These are phyloP conservation scores for Enoplolaimus lenunculus DNA, from an alignment of 2,888 invertebrate genomes.

Conservation along the genomic window DNA sequence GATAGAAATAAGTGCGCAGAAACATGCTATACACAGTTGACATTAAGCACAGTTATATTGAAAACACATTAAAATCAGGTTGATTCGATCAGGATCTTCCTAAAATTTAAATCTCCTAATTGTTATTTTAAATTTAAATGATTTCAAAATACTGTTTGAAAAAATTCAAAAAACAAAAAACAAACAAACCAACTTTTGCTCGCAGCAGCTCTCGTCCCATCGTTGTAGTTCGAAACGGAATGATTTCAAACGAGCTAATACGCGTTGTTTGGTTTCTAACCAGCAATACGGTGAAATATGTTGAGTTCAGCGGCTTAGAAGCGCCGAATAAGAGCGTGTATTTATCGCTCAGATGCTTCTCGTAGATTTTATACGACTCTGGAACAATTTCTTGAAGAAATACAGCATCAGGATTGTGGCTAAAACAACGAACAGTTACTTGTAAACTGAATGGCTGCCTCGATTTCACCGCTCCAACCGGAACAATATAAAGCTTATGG, in stretches of 20 bases:
- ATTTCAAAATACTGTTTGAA: too few relatives aligned
- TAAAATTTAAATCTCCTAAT: too few relatives aligned
- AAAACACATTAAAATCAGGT: too few relatives aligned
- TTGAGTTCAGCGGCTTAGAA: conserved; percentile 26
- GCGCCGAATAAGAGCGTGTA: conserved; percentile 43
- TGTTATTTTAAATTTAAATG: too few relatives aligned
- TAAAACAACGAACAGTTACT: conserved; percentile 32
- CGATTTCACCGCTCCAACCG: too few relatives aligned
- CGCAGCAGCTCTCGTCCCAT: conserved; percentile 49
- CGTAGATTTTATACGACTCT: conserved; percentile 43
- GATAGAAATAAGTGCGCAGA: too few relatives aligned
- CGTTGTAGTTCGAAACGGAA: conserved; percentile 43
- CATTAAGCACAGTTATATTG: too few relatives aligned
- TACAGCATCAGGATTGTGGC: conserved; percentile 49
- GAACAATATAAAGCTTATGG: too few relatives aligned
- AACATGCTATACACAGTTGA: too few relatives aligned
- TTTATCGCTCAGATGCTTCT: conserved; percentile 39
- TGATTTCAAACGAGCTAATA: conserved; percentile 43
- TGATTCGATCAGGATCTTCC: too few relatives aligned
- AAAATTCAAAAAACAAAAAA: too few relatives aligned
- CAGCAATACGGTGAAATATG: conserved; percentile 46
- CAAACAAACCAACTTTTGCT: too few relatives aligned
- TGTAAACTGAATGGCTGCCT: neutral
- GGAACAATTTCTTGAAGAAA: conserved; percentile 51
- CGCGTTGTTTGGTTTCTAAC: conserved; percentile 42